Evolutionary conservation across 2,113 vertebrate genomes (phyloP).

Genomic region (Brachypteracias leptosomus): DNA sequence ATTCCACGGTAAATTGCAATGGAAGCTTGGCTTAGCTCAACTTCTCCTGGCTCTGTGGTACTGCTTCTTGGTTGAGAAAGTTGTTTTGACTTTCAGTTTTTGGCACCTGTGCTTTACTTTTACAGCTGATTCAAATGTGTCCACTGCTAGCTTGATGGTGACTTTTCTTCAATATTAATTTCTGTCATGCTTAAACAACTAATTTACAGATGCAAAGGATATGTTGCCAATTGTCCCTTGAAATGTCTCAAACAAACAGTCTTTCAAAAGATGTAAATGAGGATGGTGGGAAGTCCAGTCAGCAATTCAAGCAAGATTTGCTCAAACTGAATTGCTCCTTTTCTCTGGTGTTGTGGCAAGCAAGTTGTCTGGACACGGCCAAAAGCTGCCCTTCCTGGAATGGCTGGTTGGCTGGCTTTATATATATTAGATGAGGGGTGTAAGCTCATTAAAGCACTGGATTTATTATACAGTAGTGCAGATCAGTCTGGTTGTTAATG

Average conservation of each 20-base stretch:
- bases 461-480: neutral
- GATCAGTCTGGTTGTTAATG: accelerated
- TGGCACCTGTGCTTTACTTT: neutral
- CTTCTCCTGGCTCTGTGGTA: neutral
- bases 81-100: neutral
- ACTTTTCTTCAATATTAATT: neutral
- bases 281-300: neutral
- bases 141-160: neutral
- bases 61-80: constrained; percentile 12
- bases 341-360: neutral
- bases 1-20: neutral
- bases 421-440: neutral
- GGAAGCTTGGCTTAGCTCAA: neutral
- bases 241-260: neutral
- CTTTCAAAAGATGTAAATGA: neutral
- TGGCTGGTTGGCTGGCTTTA: neutral
- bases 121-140: neutral
- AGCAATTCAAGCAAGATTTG: neutral
- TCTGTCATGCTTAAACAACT: neutral
- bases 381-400: neutral
- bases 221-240: neutral
- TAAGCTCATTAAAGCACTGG: neutral
- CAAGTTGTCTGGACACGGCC: neutral
- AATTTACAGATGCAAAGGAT: neutral
- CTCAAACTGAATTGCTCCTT: neutral